Percentiles rank a stretch among this genome's conserved stretches.
Conservation (phyloP, 2,113 vertebrate species). For the Monarcha castaneiventris region DNA sequence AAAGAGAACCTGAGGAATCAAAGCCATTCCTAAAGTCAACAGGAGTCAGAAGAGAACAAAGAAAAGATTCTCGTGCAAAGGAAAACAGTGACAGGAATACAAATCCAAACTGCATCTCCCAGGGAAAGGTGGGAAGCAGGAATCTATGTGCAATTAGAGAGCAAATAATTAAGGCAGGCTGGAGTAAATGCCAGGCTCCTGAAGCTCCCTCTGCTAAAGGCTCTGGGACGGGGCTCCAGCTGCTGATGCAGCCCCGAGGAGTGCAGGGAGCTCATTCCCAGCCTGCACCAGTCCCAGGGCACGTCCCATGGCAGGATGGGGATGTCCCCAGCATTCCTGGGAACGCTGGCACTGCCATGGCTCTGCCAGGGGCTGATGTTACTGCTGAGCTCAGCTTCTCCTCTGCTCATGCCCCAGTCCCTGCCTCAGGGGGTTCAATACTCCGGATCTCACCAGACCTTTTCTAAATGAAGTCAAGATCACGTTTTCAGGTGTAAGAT, state of each 20-base stretch:
- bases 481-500: not conserved
- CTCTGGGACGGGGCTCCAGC: not conserved
- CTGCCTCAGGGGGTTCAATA: not conserved
- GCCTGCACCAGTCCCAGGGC: fast-evolving
- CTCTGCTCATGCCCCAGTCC: not conserved
- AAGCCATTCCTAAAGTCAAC: not conserved
- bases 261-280: not conserved
- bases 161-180: not conserved
- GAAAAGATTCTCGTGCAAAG: not conserved
- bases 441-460: not conserved
- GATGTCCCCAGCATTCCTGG: not conserved
- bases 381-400: not conserved
- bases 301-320: fast-evolving
- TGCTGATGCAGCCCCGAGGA: fast-evolving
- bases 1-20: not conserved
- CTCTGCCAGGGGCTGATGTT: not conserved
- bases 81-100: not conserved
- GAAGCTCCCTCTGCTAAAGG: not conserved
- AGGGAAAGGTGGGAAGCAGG: not conserved
- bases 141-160: not conserved
- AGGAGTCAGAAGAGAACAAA: not conserved
- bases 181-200: not conserved
- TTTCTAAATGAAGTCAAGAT: not conserved
- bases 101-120: not conserved
- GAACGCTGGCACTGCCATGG: fast-evolving